phyloP scores from a whole-genome alignment of 2,888 invertebrate species.

The Sturmia bella region DNA sequence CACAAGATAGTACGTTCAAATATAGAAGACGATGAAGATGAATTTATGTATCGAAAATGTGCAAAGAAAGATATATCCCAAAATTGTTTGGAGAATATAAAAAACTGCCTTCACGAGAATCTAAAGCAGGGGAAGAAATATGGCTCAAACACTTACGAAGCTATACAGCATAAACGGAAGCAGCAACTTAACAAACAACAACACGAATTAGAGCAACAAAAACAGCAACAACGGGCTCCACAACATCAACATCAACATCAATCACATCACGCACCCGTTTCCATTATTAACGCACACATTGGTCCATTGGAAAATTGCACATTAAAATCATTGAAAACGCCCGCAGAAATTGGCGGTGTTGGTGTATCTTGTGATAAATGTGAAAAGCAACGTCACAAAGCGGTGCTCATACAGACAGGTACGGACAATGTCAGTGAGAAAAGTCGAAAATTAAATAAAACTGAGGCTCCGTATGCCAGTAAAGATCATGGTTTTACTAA shows the following conservation, averaged over 20 bases:
- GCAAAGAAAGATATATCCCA: slow-evolving; percentile 62
- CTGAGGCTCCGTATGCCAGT: slow-evolving; percentile 53
- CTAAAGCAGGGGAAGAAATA: slow-evolving; percentile 66
- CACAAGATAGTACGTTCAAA: slow-evolving; percentile 63
- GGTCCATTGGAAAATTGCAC: slow-evolving; percentile 54
- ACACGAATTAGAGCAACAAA: slow-evolving; percentile 33
- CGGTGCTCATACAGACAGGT: slow-evolving; percentile 63
- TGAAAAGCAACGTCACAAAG: slow-evolving; percentile 65
- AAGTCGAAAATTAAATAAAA: slow-evolving; percentile 59
- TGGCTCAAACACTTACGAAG: slow-evolving; percentile 63
- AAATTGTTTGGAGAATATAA: slow-evolving; percentile 65
- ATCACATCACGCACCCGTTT: not conserved
- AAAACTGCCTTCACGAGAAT: slow-evolving; percentile 65
- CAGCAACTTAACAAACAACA: slow-evolving; percentile 52
- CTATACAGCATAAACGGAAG: slow-evolving; percentile 64
- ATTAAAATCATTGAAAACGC: slow-evolving; percentile 28
- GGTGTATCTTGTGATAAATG: slow-evolving; percentile 60
- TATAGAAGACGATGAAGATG: slow-evolving; percentile 59
- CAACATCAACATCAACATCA: slow-evolving; percentile 15
- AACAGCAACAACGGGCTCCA: slow-evolving; percentile 5
- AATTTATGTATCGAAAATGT: slow-evolving; percentile 62
- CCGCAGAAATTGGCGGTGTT: slow-evolving; percentile 13
- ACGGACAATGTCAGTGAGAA: slow-evolving; percentile 63
- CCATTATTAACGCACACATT: slow-evolving; percentile 25
- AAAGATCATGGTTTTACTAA: slow-evolving; percentile 61